Evolutionary conservation across 2,888 invertebrate genomes (phyloP), one percentile per base, ranked within the genome.

Genomic region (Apamea epomidion): DNA sequence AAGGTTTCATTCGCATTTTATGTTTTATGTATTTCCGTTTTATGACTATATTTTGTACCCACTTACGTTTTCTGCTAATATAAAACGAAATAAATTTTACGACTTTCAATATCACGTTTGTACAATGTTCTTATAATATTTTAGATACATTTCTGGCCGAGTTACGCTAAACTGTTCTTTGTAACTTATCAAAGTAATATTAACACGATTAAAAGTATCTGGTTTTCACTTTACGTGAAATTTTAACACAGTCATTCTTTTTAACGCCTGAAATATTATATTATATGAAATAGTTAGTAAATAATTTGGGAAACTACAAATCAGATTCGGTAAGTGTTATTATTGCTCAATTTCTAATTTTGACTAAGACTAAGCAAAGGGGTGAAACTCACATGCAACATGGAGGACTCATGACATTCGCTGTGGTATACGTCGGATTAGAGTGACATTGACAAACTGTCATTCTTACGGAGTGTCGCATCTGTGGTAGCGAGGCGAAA

Each of bases 41-140:
- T 82, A 84, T 82, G 29, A 37, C 82, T 78, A 54, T 32, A 82
- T 84, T 82, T 67, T 71, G 32, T 60, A 60, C n/a, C 29, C 21
- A n/a, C 42, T 78, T 78, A 25, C 37, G 42, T 60, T 83, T 70
- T 48, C 37, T 32, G 42, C 37, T 29, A 12, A 64, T 6, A 21
- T 10, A 64, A 76, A 81, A 29, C 32, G 16, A 37, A 76, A 75
- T 64, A 75, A 16, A 48, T 32, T 64, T 83, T 48, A 76, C 64
- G 48, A n/a, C n/a, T 42, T 75, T 32, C 58, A 67, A 51, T 82
- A 65, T 37, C 45, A 32, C 21, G 29, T 60, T 21, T 62, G 29
- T 54, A 77, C 32, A 65, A 77, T 25, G 16, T 60, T 58, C 16
- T 18, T 32, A 25, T 16, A 58, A 58, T 25, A 58, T 74, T 73